Percentiles rank a stretch among this genome's conserved stretches.
Evolutionary conservation across 2,113 vertebrate genomes (phyloP).

Genomic region (Dromas ardeola): DNA sequence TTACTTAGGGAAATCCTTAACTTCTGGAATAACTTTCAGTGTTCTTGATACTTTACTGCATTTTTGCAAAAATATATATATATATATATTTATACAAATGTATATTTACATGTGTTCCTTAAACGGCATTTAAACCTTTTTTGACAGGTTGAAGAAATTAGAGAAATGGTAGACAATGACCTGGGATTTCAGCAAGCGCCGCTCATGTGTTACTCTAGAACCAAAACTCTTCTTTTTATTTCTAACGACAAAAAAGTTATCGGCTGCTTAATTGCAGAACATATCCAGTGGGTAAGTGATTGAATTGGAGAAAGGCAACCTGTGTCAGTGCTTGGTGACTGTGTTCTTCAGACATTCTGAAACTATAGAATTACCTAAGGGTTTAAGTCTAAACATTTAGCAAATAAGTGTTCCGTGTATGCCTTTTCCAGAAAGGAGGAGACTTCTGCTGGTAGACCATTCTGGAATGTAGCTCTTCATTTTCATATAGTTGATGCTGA

Average conservation of each 20-base stretch:
- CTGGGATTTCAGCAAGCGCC: slow-evolving; percentile 97
- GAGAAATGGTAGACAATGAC: slow-evolving; percentile 99
- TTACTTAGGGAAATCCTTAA: neutral
- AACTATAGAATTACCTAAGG: neutral
- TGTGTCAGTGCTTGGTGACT: neutral
- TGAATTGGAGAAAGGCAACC: neutral
- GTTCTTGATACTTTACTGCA: neutral
- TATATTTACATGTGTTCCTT: neutral
- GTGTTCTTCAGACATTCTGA: neutral
- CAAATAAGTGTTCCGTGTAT: neutral
- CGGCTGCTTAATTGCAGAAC: slow-evolving; percentile 97
- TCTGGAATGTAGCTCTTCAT: neutral
- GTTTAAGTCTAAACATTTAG: neutral
- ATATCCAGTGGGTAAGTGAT: slow-evolving; percentile 93
- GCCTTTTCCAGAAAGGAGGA: neutral
- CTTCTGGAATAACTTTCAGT: neutral
- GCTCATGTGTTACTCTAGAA: slow-evolving; percentile 92
- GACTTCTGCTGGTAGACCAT: neutral
- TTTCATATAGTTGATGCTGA: neutral
- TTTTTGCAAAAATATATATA: neutral
- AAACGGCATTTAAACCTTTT: slow-evolving; percentile 8
- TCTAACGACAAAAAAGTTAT: slow-evolving; percentile 96
- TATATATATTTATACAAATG: neutral
- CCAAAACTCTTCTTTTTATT: slow-evolving; percentile 98
- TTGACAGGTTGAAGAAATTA: slow-evolving; percentile 94